These are phyloP conservation scores for Apis cerana DNA, from an alignment of 1,140 invertebrate genomes.

Conservation along the genomic window DNA sequence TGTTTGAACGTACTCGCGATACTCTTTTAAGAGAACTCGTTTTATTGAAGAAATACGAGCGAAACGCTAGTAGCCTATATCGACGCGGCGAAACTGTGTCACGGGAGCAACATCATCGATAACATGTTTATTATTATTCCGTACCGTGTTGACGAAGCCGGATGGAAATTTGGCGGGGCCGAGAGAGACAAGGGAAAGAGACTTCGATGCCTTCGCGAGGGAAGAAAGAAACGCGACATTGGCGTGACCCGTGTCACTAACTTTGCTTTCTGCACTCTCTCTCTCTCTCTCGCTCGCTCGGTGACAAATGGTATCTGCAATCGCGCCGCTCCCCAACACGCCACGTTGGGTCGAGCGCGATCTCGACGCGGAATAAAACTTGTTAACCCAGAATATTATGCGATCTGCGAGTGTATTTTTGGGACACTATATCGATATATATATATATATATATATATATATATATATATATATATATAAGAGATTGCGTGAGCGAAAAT, in stretches of 20 bases:
- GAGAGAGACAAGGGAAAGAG: neutral
- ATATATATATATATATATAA: no score
- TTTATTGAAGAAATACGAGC: no score
- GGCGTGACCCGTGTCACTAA: constrained; percentile 50
- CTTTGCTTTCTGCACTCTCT: constrained; percentile 9
- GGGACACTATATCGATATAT: neutral
- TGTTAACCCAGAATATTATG: constrained; percentile 48
- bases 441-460: no score
- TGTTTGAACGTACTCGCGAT: no score
- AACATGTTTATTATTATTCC: neutral
- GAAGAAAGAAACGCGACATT: constrained; percentile 53
- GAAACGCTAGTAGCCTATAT: neutral
- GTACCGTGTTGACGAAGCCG: neutral
- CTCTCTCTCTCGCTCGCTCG: neutral
- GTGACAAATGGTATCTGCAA: constrained; percentile 58
- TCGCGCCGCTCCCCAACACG: constrained; percentile 15
- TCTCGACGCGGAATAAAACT: constrained; percentile 35
- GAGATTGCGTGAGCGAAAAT: neutral
- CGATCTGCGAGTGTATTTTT: constrained; percentile 18
- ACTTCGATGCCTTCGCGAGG: constrained; percentile 25
- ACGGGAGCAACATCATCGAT: neutral
- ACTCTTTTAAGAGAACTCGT: no score
- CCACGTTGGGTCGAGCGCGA: neutral
- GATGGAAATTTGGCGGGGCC: neutral
- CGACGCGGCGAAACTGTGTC: constrained; percentile 14